Conservation (phyloP, 1,140 invertebrate species). For the Protaetia brevitarsis region DNA sequence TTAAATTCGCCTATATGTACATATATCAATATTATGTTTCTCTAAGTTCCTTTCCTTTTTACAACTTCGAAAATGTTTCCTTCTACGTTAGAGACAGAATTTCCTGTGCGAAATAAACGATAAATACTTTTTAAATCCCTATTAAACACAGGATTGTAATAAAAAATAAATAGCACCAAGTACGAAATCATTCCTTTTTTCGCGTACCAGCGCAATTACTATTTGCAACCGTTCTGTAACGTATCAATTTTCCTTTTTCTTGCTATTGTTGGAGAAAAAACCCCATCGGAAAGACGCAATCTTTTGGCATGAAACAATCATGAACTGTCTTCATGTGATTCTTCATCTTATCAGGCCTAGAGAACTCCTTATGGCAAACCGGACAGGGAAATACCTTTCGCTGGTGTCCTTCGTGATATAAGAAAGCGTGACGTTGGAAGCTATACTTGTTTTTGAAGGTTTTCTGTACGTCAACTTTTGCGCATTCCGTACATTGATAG, state of each 20-base stretch:
- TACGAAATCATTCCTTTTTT: slow-evolving; percentile 41
- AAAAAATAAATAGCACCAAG: slow-evolving; percentile 41
- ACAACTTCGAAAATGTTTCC: background rate
- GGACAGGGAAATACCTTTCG: slow-evolving; percentile 89
- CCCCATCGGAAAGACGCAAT: slow-evolving; percentile 58
- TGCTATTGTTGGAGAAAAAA: slow-evolving; percentile 42
- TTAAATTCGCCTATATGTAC: slow-evolving; percentile 11
- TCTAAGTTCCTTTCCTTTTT: background rate
- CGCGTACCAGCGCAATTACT: slow-evolving; percentile 34
- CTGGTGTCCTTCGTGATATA: slow-evolving; percentile 88
- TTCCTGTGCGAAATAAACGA: background rate
- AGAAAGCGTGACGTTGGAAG: slow-evolving; percentile 88
- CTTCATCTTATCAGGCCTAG: slow-evolving; percentile 90
- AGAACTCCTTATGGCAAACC: slow-evolving; percentile 86
- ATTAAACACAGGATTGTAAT: slow-evolving; percentile 1
- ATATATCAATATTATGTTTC: background rate
- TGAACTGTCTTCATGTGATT: slow-evolving; percentile 89
- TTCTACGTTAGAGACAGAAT: background rate
- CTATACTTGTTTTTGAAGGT: slow-evolving; percentile 94
- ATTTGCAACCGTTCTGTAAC: slow-evolving; percentile 21
- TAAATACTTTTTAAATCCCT: background rate
- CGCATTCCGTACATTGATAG: slow-evolving; percentile 88
- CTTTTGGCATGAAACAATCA: slow-evolving; percentile 81
- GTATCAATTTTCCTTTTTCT: slow-evolving; percentile 21
- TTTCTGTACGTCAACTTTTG: slow-evolving; percentile 83